These are phyloP conservation scores for Corvus moneduloides DNA, from an alignment of 2,113 vertebrate species.

Conservation along the genomic window DNA sequence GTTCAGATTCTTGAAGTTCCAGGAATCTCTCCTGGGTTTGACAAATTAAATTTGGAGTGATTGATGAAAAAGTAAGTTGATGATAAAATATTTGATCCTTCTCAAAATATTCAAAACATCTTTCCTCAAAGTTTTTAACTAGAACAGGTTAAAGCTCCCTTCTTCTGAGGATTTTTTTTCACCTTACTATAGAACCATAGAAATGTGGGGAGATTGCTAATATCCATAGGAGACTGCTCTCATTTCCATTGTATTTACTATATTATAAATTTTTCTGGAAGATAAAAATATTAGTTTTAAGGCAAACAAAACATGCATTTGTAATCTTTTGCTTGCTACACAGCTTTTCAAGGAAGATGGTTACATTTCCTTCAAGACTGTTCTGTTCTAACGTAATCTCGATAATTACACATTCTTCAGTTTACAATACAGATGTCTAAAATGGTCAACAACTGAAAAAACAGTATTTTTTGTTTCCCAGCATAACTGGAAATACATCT, in stretches of 20 bases:
- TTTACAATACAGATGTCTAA: neutral
- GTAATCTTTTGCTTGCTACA: neutral
- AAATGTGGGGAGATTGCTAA: neutral
- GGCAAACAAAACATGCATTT: neutral
- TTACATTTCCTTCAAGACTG: neutral
- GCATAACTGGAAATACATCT: neutral
- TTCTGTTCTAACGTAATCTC: neutral
- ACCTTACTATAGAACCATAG: neutral
- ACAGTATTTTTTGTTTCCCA: neutral
- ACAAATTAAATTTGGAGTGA: neutral
- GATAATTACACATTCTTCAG: neutral
- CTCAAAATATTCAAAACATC: neutral
- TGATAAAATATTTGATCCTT: neutral
- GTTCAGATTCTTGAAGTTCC: slow-evolving; percentile 31
- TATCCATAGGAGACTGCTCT: neutral
- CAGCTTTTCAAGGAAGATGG: neutral
- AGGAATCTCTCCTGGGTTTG: slow-evolving; percentile 29
- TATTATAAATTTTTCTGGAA: neutral
- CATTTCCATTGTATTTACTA: neutral
- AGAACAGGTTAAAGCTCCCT: neutral
- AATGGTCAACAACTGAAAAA: neutral
- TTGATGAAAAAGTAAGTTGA: neutral
- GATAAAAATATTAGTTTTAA: neutral
- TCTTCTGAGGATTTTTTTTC: neutral
- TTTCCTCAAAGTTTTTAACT: neutral